A percentile compares a stretch with the other conserved stretches of the same genome.
phyloP scores from a whole-genome alignment of 2,888 invertebrate species.

The Epicampocera succincta region DNA sequence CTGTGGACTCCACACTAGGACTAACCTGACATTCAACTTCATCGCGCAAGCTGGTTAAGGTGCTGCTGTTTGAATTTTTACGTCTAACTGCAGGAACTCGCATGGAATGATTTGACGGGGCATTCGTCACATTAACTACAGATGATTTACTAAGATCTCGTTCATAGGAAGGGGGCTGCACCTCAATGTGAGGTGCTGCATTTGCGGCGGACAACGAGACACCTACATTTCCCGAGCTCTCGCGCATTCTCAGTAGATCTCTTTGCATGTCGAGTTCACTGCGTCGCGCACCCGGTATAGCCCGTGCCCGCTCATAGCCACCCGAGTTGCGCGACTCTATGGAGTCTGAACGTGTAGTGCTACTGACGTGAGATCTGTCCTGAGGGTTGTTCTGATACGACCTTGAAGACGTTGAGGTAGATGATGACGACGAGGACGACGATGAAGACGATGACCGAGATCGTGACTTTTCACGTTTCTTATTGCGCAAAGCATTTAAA shows the following conservation, averaged over 20 bases:
- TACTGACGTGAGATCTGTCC: slow-evolving; percentile 75
- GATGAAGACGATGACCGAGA: slow-evolving; percentile 72
- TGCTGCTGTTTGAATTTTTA: slow-evolving; percentile 82
- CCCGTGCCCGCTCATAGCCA: slow-evolving; percentile 76
- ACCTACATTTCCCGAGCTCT: slow-evolving; percentile 69
- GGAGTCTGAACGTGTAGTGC: slow-evolving; percentile 79
- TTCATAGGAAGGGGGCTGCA: slow-evolving; percentile 77
- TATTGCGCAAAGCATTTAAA: slow-evolving; percentile 68
- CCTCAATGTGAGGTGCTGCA: slow-evolving; percentile 77
- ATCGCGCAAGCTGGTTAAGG: slow-evolving; percentile 83
- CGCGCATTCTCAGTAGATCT: slow-evolving; percentile 77
- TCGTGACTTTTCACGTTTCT: slow-evolving; percentile 68
- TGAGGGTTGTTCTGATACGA: slow-evolving; percentile 72
- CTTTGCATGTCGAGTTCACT: slow-evolving; percentile 79
- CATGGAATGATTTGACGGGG: slow-evolving; percentile 71
- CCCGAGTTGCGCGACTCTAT: slow-evolving; percentile 79
- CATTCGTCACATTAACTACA: slow-evolving; percentile 47
- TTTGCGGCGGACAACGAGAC: not conserved
- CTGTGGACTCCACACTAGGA: slow-evolving; percentile 84
- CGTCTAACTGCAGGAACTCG: slow-evolving; percentile 76
- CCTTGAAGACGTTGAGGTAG: slow-evolving; percentile 75
- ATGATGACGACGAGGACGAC: slow-evolving; percentile 76
- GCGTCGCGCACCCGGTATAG: slow-evolving; percentile 78
- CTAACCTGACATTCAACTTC: slow-evolving; percentile 83
- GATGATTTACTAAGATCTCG: slow-evolving; percentile 58